These are phyloP conservation scores for Carposina sasakii DNA, from an alignment of 1,140 invertebrate species.

Conservation along the genomic window DNA sequence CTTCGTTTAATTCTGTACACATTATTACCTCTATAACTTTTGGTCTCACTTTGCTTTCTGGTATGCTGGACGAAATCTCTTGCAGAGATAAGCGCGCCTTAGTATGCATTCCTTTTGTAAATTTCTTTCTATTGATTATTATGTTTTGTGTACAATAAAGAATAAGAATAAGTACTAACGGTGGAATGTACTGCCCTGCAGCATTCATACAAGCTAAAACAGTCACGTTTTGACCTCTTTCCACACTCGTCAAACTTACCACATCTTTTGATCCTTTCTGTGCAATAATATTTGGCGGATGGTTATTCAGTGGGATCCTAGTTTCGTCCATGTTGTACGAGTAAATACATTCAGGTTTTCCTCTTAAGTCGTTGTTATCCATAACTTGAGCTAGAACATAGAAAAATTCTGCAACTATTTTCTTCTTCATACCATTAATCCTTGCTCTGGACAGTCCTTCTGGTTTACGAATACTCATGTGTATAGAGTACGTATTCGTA, in stretches of 20 bases:
- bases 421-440: constrained; percentile 12
- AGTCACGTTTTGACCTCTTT: constrained; percentile 13
- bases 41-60: too few species aligned
- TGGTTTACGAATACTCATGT: too few species aligned
- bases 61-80: too few species aligned
- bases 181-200: constrained; percentile 10
- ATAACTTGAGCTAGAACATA: constrained; percentile 12
- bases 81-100: too few species aligned
- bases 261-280: constrained; percentile 8
- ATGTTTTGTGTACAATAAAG: too few species aligned
- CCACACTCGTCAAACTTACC: constrained; percentile 10
- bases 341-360: too few species aligned
- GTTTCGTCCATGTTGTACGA: constrained; percentile 13
- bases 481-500: too few species aligned
- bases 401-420: constrained; percentile 14
- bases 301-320: constrained; percentile 13
- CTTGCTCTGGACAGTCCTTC: constrained; percentile 16
- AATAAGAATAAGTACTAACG: constrained; percentile 13
- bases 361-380: too few species aligned
- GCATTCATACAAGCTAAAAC: constrained; percentile 12
- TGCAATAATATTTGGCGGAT: constrained; percentile 11
- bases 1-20: too few species aligned
- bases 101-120: too few species aligned
- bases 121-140: too few species aligned
- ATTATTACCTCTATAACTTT: too few species aligned